phyloP scores from a whole-genome alignment of 23 tunicate species.

The Trididemnum nubilum region DNA sequence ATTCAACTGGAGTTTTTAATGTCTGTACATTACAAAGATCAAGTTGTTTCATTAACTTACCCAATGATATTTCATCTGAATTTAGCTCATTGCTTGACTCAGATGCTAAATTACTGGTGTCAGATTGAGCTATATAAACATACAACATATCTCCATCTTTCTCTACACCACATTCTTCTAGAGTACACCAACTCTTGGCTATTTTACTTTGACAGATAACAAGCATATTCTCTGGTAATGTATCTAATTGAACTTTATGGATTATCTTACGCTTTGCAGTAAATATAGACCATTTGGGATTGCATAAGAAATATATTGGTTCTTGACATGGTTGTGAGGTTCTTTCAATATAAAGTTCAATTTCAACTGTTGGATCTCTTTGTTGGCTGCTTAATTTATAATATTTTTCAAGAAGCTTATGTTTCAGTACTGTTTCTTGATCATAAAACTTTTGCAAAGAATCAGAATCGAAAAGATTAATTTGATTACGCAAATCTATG shows the following conservation, averaged over 20 bases:
- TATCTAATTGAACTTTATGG: constrained; percentile 8
- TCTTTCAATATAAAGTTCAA: constrained; percentile 56
- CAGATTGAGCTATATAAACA: constrained; percentile 44
- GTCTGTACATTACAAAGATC: neutral
- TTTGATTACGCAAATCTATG: constrained; percentile 35
- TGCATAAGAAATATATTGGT: constrained; percentile 48
- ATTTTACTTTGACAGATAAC: constrained; percentile 34
- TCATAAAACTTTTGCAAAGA: neutral
- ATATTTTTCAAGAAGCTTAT: neutral
- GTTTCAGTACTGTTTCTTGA: neutral
- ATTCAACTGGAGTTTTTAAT: neutral
- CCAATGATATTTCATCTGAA: too few relatives aligned
- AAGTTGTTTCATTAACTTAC: too few relatives aligned
- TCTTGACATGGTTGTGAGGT: constrained; percentile 26
- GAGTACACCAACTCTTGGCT: constrained; percentile 60
- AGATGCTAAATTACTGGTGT: neutral
- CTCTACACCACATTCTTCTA: constrained; percentile 57
- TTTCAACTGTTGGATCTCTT: neutral
- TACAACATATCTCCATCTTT: constrained; percentile 47
- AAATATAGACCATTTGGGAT: constrained; percentile 66
- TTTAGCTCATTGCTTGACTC: too few relatives aligned
- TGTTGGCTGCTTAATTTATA: neutral
- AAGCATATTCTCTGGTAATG: constrained; percentile 1
- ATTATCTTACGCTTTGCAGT: constrained; percentile 36
- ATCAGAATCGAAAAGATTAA: neutral